A percentile compares a stretch with the other conserved stretches of the same genome.
phyloP scores from a whole-genome alignment of 2,797 vertebrate genomes.

The Sebastes steindachneri region DNA sequence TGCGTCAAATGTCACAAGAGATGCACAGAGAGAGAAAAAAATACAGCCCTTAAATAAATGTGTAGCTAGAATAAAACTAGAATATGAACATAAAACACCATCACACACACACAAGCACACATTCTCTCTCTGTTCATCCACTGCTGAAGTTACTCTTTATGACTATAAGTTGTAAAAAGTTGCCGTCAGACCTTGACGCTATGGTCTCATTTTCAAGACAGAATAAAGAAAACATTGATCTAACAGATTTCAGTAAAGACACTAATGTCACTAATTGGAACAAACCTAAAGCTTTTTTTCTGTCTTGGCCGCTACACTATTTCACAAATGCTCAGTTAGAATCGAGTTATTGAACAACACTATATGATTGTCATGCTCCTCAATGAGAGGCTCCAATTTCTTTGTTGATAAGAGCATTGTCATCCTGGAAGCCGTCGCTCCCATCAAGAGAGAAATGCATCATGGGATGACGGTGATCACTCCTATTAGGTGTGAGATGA shows the following conservation, averaged over 20 bases:
- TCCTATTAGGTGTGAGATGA: constrained; percentile 40
- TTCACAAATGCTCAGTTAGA: constrained; percentile 2
- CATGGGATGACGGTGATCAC: constrained; percentile 36
- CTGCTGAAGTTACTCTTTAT: constrained; percentile 39
- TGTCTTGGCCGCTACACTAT: neutral
- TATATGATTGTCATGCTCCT: constrained; percentile 7
- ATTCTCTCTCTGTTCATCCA: constrained; percentile 14
- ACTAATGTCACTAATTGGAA: neutral
- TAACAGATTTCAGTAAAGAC: neutral
- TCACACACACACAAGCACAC: neutral
- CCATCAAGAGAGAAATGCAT: constrained; percentile 36
- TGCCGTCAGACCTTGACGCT: neutral
- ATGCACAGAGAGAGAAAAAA: constrained; percentile 15
- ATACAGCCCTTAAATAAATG: constrained; percentile 6
- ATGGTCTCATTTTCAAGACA: neutral
- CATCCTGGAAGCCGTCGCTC: constrained; percentile 8
- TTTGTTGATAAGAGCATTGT: constrained; percentile 40
- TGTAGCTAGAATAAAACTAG: constrained; percentile 13
- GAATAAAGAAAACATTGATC: neutral
- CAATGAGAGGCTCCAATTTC: constrained; percentile 17
- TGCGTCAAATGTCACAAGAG: constrained; percentile 48
- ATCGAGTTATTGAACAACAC: neutral
- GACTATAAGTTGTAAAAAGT: neutral
- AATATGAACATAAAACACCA: neutral
- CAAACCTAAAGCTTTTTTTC: neutral